Evolutionary conservation across 2,797 vertebrate species (phyloP).

Genomic region (Lophius americanus): DNA sequence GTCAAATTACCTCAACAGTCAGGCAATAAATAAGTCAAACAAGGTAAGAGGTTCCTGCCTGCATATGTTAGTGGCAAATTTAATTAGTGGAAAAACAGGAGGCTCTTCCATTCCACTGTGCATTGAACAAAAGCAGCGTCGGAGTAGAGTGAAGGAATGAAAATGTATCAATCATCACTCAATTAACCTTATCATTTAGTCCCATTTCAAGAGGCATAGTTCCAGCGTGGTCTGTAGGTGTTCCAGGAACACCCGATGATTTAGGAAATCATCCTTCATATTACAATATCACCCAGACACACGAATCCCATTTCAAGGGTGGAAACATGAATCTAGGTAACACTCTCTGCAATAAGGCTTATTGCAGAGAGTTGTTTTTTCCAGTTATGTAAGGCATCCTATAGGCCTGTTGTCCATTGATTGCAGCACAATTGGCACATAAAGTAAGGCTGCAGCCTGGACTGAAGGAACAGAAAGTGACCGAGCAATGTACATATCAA

Average conservation of each 20-base stretch:
- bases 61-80: constrained; percentile 84
- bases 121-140: constrained; percentile 44
- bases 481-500: constrained; percentile 71
- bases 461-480: constrained; percentile 67
- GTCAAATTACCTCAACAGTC: constrained; percentile 86
- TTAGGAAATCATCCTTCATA: constrained; percentile 5
- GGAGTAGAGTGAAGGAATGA: constrained; percentile 38
- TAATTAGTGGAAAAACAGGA: constrained; percentile 81
- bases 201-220: constrained; percentile 15
- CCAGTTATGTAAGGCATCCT: constrained; percentile 50
- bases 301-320: constrained; percentile 19
- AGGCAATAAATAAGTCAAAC: constrained; percentile 89
- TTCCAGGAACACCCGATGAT: constrained; percentile 8
- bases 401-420: constrained; percentile 72
- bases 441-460: constrained; percentile 65
- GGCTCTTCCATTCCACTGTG: constrained; percentile 66
- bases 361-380: constrained; percentile 32
- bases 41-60: constrained; percentile 84
- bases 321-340: constrained; percentile 4
- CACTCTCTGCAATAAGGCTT: constrained; percentile 25
- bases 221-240: background rate
- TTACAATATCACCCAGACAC: constrained; percentile 18
- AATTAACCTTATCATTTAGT: constrained; percentile 20
- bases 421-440: constrained; percentile 53
- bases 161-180: constrained; percentile 30